Evolutionary conservation across 2,888 invertebrate genomes (phyloP).

Genomic region (Plebejus melissa): DNA sequence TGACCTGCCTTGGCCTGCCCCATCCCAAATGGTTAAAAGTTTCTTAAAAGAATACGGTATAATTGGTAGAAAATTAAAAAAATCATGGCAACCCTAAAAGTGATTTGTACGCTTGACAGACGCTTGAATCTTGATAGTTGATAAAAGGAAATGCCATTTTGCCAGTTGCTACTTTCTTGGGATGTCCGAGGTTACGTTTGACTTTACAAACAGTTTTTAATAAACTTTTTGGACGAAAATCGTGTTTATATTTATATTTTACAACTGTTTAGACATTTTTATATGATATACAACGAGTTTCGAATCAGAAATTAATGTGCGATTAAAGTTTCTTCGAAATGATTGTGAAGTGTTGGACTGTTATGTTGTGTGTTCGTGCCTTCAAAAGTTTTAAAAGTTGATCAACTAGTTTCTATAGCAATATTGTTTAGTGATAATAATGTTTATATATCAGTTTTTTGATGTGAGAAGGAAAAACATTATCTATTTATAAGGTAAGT

Average conservation of each 20-base stretch:
- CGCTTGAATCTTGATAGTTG: neutral
- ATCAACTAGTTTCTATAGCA: conserved; percentile 49
- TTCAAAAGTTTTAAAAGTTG: conserved; percentile 58
- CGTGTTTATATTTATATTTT: neutral
- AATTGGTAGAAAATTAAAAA: neutral
- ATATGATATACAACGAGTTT: neutral
- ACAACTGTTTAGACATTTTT: neutral
- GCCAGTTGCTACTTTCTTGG: conserved; percentile 12
- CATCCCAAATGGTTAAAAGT: too few relatives aligned
- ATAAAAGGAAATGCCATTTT: conserved; percentile 2
- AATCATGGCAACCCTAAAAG: neutral
- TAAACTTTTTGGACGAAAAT: neutral
- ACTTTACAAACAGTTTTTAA: conserved; percentile 8
- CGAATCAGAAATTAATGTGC: neutral
- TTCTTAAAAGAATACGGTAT: too few relatives aligned
- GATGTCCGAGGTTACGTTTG: neutral
- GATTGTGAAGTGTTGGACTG: conserved; percentile 44
- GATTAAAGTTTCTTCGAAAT: conserved; percentile 34
- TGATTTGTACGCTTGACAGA: neutral
- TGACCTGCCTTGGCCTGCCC: too few relatives aligned
- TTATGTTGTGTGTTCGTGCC: conserved; percentile 43
- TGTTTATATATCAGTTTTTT: conserved; percentile 37
- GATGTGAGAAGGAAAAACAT: conserved; percentile 31
- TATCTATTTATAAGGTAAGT: conserved; percentile 40
- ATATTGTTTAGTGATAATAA: conserved; percentile 44